Percentiles rank a stretch among this genome's conserved stretches.
Evolutionary conservation across 2,797 vertebrate genomes (phyloP).

Genomic region (Semaprochilodus insignis): DNA sequence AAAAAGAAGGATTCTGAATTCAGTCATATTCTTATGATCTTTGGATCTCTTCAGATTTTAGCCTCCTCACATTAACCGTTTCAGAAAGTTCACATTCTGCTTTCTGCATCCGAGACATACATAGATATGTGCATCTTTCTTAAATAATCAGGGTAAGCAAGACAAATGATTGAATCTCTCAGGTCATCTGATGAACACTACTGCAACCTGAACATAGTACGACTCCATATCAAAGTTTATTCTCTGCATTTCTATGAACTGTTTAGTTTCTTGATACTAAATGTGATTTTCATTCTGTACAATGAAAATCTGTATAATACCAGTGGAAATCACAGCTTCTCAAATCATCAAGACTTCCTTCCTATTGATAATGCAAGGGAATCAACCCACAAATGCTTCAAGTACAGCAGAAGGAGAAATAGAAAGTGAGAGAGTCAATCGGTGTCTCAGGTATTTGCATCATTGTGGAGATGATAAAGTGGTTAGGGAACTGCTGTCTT

Average conservation of each 20-base stretch:
- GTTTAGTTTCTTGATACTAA: slow-evolving; percentile 51
- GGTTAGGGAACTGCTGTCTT: slow-evolving; percentile 26
- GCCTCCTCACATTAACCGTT: slow-evolving; percentile 36
- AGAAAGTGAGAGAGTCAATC: slow-evolving; percentile 13
- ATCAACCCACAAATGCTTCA: slow-evolving; percentile 71
- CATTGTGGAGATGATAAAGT: slow-evolving; percentile 35
- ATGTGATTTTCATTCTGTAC: slow-evolving; percentile 50
- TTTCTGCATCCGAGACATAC: slow-evolving; percentile 24
- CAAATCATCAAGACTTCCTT: slow-evolving; percentile 48
- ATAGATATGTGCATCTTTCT: slow-evolving; percentile 38
- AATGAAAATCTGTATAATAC: slow-evolving; percentile 57
- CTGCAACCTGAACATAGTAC: slow-evolving; percentile 2
- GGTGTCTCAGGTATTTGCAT: slow-evolving; percentile 42
- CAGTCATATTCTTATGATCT: slow-evolving; percentile 71
- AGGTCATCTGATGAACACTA: not conserved
- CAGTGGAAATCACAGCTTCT: slow-evolving; percentile 52
- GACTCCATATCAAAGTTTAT: not conserved
- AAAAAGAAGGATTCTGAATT: slow-evolving; percentile 75
- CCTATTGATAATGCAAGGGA: slow-evolving; percentile 51
- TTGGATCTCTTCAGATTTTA: slow-evolving; percentile 70
- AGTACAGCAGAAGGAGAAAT: slow-evolving; percentile 33
- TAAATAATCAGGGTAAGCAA: slow-evolving; percentile 41
- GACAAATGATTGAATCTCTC: slow-evolving; percentile 18
- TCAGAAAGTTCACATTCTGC: slow-evolving; percentile 48
- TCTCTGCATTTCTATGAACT: not conserved